These are phyloP conservation scores for Ladona fulva DNA, from an alignment of 1,140 invertebrate species.

Conservation along the genomic window DNA sequence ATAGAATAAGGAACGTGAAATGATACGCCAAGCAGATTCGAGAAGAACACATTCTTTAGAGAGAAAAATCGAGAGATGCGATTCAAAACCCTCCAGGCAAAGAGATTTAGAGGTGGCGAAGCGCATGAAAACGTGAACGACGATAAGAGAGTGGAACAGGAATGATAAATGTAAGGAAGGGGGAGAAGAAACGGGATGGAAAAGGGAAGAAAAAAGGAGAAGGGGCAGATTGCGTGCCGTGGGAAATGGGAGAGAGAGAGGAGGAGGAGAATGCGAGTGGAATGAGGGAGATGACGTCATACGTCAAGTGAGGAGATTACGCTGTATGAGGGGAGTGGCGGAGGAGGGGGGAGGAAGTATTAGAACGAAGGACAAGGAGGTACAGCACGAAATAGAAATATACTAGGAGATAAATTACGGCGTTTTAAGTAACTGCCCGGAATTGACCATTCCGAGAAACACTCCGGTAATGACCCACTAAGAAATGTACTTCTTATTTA, in stretches of 20 bases:
- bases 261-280: too few species aligned
- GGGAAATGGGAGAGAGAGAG: background rate
- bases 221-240: background rate
- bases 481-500: too few species aligned
- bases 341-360: background rate
- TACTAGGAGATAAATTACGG: background rate
- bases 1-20: too few species aligned
- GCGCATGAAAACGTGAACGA: too few species aligned
- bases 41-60: too few species aligned
- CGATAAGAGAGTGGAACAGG: background rate
- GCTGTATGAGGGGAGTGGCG: background rate
- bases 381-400: background rate
- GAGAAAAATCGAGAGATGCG: too few species aligned
- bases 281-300: background rate
- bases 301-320: constrained; percentile 3
- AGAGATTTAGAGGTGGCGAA: too few species aligned
- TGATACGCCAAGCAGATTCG: too few species aligned
- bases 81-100: too few species aligned
- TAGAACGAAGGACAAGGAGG: background rate
- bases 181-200: background rate
- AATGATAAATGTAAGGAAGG: background rate
- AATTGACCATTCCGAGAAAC: too few species aligned
- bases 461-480: too few species aligned
- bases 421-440: too few species aligned
- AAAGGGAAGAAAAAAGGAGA: background rate